These are phyloP conservation scores for Puma concolor DNA, from an alignment of 2,113 vertebrate species.

Conservation along the genomic window DNA sequence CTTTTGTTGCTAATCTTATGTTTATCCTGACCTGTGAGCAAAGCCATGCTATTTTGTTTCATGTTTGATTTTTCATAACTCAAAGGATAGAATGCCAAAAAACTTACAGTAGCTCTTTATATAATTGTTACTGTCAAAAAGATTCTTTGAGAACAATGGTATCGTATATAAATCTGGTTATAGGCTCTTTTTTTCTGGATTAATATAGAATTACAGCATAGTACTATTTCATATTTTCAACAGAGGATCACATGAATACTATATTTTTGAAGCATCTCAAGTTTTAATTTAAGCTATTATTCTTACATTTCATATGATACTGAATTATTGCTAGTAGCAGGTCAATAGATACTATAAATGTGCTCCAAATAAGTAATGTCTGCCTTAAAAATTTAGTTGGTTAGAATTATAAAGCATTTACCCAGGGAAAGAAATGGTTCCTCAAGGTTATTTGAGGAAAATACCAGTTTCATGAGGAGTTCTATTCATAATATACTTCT, in stretches of 20 bases:
- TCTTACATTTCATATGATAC: not conserved
- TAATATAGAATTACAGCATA: not conserved
- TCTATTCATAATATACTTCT: constrained; percentile 5
- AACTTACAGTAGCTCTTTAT: not conserved
- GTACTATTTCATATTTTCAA: constrained; percentile 9
- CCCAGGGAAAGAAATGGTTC: not conserved
- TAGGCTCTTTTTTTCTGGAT: not conserved
- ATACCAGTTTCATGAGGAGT: not conserved
- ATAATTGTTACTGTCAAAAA: not conserved
- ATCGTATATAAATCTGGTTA: not conserved
- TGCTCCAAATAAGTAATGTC: not conserved
- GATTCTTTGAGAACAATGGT: not conserved
- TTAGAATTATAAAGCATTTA: constrained; percentile 17
- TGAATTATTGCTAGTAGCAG: constrained; percentile 3
- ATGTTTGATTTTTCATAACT: not conserved
- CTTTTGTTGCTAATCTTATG: not conserved
- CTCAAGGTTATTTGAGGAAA: constrained; percentile 6
- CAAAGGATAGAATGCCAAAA: not conserved
- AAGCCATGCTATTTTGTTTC: not conserved
- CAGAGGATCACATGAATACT: not conserved
- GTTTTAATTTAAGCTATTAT: not conserved
- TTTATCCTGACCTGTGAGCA: not conserved
- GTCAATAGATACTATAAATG: not conserved
- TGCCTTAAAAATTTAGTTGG: not conserved
- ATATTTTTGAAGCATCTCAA: not conserved